These are phyloP conservation scores for Numenius arquata DNA, from an alignment of 2,113 vertebrate species.

Conservation along the genomic window DNA sequence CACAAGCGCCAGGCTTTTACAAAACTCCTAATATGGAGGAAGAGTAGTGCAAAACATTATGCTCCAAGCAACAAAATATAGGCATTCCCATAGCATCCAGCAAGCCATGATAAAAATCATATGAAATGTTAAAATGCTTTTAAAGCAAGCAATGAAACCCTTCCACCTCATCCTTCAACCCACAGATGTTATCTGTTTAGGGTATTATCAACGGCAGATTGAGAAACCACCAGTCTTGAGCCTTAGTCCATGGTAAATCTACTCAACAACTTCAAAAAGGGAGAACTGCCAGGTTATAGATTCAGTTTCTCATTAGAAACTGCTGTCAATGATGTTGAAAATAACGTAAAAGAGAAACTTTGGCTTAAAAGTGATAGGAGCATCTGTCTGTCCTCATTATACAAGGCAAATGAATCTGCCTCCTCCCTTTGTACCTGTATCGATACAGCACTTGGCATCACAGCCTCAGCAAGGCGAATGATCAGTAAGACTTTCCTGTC, in stretches of 20 bases:
- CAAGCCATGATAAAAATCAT: background rate
- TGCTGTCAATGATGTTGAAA: background rate
- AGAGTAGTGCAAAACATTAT: background rate
- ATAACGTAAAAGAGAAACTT: background rate
- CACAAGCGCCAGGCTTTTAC: background rate
- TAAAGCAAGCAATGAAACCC: background rate
- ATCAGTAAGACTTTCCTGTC: background rate
- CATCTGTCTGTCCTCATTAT: background rate
- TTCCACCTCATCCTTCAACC: background rate
- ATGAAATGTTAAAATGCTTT: background rate
- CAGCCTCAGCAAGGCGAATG: background rate
- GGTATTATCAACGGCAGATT: background rate
- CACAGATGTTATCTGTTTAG: background rate
- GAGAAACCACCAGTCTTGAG: background rate
- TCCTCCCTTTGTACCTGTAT: background rate
- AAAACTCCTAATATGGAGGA: background rate
- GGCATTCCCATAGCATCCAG: background rate
- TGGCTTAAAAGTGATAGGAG: background rate
- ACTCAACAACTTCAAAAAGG: background rate
- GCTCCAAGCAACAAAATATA: background rate
- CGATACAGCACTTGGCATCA: background rate
- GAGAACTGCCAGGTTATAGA: background rate
- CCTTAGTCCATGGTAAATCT: background rate
- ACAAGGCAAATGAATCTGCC: background rate
- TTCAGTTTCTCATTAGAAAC: background rate